Evolutionary conservation across 2,888 invertebrate genomes (phyloP).

Genomic region (Gasteruption jaculator): DNA sequence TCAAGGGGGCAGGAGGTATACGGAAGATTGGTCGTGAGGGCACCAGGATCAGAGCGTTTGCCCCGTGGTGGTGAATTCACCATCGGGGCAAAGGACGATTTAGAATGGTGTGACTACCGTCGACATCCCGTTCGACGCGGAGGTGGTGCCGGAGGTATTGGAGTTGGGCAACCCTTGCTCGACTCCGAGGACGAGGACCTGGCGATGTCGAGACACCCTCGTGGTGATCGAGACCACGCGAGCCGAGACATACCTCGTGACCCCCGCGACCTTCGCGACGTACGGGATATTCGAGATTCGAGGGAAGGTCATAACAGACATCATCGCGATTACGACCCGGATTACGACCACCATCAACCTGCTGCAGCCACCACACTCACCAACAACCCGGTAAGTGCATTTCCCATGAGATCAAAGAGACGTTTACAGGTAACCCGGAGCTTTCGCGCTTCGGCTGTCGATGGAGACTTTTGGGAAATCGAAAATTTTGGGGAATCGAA

Average conservation of each 20-base stretch:
- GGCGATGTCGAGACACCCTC: slow-evolving; percentile 46
- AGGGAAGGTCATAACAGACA: slow-evolving; percentile 42
- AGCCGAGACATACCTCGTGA: slow-evolving; percentile 31
- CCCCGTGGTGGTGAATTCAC: slow-evolving; percentile 56
- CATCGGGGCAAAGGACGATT: slow-evolving; percentile 43
- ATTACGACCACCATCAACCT: slow-evolving; percentile 36
- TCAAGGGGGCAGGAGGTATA: slow-evolving; percentile 37
- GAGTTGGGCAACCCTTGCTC: slow-evolving; percentile 48
- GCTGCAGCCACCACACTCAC: slow-evolving; percentile 32
- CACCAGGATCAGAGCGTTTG: slow-evolving; percentile 40
- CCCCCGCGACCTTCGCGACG: slow-evolving; percentile 30
- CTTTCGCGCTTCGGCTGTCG: too few species aligned
- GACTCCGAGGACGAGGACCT: slow-evolving; percentile 47
- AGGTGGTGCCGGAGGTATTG: slow-evolving; percentile 37
- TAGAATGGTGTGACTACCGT: slow-evolving; percentile 48
- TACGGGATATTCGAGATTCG: slow-evolving; percentile 27
- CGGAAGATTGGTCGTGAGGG: slow-evolving; percentile 44
- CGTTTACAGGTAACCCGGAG: too few species aligned
- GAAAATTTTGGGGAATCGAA: too few species aligned
- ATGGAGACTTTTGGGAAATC: too few species aligned
- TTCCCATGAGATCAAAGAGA: too few species aligned
- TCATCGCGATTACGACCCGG: slow-evolving; percentile 34
- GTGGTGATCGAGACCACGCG: slow-evolving; percentile 39
- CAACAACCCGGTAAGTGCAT: slow-evolving; percentile 45
- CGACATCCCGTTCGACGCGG: slow-evolving; percentile 42